Base-by-base conservation (phyloP, 2,888 invertebrate species). In the Lycophotia porphyrea region DNA sequence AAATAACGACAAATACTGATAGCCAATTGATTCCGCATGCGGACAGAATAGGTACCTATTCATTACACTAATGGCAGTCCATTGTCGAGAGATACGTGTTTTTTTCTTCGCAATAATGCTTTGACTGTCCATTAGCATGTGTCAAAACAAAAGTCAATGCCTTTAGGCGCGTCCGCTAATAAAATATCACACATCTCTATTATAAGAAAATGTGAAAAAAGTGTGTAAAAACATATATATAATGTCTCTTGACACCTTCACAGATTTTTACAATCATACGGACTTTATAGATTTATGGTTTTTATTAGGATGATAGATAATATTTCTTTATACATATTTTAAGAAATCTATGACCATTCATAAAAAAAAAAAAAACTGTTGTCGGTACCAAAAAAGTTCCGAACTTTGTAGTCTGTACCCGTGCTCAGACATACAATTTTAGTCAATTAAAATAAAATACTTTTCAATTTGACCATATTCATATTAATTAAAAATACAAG, bases 11-110 rank as follows among this genome's bases (percentile, higher is more conserved):
- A 89, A 88, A 90, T 87, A 86, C 86, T 86, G 89, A 90, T 90
- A 87, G 85, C 81, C 88, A 89, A 91, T 90, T 90, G 91, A 91
- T 92, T 92, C 90, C 89, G 88, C 84, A 85, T 84, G 73, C 90
- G 88, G 90, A 87, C 85, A 80, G 86, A 89, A 90, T 91, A 85
- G 84, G 85, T 88, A 85, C 85, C 86, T 83, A 91, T 94, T 93
- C 91, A 93, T 92, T 92, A 90, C 87, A 87, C 90, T 93, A 93
- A 93, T 94, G 93, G 92, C 86, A 87, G 89, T 86, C 92, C 91
- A 90, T 90, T 91, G 92, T 92, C 85, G 86, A 88, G 80, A 85
- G 86, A 88, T 88, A 89, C 82, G 81, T 84, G 85, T 89, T 87
- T 88, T 87, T 88, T 86, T 85, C 73, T 79, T 82, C 71, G 85